A percentile compares a stretch with the other conserved stretches of the same genome.
Conservation (phyloP, 2,113 vertebrate genomes). For the Xerus inauris region DNA sequence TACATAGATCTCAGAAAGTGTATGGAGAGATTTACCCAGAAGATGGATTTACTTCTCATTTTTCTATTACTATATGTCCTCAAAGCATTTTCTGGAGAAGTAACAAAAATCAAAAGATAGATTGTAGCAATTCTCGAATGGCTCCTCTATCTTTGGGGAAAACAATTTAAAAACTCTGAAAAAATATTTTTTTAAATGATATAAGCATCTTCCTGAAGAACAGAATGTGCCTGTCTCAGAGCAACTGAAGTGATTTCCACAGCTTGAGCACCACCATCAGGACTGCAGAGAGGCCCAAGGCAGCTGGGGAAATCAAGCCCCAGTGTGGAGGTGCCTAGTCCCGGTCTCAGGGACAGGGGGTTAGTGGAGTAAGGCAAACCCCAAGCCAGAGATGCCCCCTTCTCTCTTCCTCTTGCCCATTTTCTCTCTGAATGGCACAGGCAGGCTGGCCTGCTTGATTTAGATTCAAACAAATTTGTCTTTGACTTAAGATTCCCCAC, state of each 20-base stretch:
- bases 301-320: background rate
- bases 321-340: background rate
- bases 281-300: background rate
- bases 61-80: background rate
- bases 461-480: background rate
- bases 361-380: background rate
- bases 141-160: background rate
- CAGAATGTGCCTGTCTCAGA: background rate
- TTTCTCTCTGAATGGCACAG: background rate
- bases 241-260: background rate
- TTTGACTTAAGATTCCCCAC: background rate
- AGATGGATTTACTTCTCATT: background rate
- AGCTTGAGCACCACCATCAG: background rate
- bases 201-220: background rate
- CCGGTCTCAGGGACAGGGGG: background rate
- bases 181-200: background rate
- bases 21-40: background rate
- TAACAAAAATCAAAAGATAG: background rate
- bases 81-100: background rate
- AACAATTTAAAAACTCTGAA: background rate
- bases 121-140: background rate
- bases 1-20: background rate
- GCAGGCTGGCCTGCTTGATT: background rate
- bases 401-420: background rate
- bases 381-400: background rate